Evolutionary conservation across 1,140 invertebrate genomes (phyloP).

Genomic region (Cydia pomonella): DNA sequence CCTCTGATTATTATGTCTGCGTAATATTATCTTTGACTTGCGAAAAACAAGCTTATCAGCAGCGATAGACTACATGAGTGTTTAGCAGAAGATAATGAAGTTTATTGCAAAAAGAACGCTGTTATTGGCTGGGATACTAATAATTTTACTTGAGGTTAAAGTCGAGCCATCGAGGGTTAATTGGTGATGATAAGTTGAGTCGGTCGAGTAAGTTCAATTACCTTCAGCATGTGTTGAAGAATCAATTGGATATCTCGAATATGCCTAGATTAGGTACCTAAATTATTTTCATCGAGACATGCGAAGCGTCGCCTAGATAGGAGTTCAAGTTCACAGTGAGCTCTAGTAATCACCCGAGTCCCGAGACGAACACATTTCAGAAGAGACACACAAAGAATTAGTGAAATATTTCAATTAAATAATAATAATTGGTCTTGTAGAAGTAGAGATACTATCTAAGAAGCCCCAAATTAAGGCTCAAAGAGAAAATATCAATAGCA

Average conservation of each 20-base stretch:
- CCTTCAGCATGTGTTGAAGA: neutral
- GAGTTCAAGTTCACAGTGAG: no score
- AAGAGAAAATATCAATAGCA: no score
- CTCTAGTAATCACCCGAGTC: no score
- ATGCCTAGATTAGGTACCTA: neutral
- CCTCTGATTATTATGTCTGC: slow-evolving; percentile 28
- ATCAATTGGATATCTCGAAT: neutral
- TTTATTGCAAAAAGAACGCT: slow-evolving; percentile 28
- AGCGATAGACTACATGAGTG: slow-evolving; percentile 21
- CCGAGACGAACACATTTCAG: no score
- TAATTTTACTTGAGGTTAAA: slow-evolving; percentile 25
- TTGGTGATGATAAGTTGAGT: slow-evolving; percentile 16
- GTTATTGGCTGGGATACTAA: slow-evolving; percentile 23
- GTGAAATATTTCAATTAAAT: no score
- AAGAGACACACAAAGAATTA: no score
- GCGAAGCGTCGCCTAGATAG: no score
- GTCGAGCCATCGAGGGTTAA: slow-evolving; percentile 27
- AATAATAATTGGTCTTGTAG: no score
- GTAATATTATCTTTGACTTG: slow-evolving; percentile 19
- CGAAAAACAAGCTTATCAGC: slow-evolving; percentile 30
- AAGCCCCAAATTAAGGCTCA: no score
- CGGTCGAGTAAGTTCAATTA: slow-evolving; percentile 16
- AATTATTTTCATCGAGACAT: no score
- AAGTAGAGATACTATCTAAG: no score
- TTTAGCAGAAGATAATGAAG: slow-evolving; percentile 14